These are phyloP conservation scores for Stictocephala bisonia DNA, from an alignment of 2,888 invertebrate genomes.

Conservation along the genomic window DNA sequence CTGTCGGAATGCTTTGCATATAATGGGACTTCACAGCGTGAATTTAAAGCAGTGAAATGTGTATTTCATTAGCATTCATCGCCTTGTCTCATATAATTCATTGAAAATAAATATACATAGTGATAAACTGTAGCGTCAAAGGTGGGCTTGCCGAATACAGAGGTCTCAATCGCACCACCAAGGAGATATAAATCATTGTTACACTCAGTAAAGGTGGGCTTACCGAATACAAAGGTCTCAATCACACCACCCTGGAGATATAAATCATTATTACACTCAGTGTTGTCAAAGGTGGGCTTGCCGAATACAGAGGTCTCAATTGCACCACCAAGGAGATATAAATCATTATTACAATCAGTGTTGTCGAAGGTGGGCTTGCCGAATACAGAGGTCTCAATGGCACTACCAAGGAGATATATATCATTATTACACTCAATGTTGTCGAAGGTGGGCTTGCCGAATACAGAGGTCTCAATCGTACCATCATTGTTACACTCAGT, in stretches of 20 bases:
- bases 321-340: too few relatives aligned
- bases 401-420: too few relatives aligned
- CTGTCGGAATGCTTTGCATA: constrained; percentile 33
- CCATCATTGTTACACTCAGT: too few relatives aligned
- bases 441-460: too few relatives aligned
- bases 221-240: not conserved
- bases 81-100: constrained; percentile 33
- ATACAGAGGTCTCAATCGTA: too few relatives aligned
- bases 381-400: too few relatives aligned
- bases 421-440: too few relatives aligned
- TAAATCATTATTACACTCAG: not conserved
- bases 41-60: constrained; percentile 38
- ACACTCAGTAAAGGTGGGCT: not conserved
- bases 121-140: not conserved
- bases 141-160: not conserved
- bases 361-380: too few relatives aligned
- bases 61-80: constrained; percentile 35
- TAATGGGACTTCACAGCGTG: constrained; percentile 41
- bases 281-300: not conserved
- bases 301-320: not conserved
- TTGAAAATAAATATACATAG: constrained; percentile 25
- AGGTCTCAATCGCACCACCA: too few relatives aligned
- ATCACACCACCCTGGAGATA: too few relatives aligned
- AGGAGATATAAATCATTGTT: too few relatives aligned
- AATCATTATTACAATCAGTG: too few relatives aligned